phyloP scores from a whole-genome alignment of 2,888 invertebrate species.

The Netelia virgata region DNA sequence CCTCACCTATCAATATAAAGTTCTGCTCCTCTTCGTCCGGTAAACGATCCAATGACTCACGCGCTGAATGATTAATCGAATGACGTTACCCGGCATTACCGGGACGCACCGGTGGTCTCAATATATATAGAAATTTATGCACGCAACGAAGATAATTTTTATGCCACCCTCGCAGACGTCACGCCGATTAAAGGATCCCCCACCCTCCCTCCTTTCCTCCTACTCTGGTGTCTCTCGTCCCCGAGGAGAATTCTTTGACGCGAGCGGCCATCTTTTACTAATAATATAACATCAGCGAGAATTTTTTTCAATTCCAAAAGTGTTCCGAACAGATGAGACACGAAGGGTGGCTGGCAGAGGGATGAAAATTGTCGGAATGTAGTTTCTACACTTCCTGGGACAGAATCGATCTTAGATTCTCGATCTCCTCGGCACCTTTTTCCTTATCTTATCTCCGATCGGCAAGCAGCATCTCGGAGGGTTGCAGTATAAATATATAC shows the following conservation, averaged over 20 bases:
- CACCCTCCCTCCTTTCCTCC: background rate
- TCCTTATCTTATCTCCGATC: constrained; percentile 51
- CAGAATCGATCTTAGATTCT: constrained; percentile 42
- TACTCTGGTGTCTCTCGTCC: background rate
- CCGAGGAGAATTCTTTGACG: constrained; percentile 2
- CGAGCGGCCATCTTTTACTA: constrained; percentile 14
- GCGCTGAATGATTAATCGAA: constrained; percentile 79
- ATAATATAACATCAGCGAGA: constrained; percentile 24
- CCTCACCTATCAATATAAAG: constrained; percentile 68
- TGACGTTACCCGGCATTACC: constrained; percentile 69
- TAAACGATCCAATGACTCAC: constrained; percentile 79
- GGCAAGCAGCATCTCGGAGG: constrained; percentile 35
- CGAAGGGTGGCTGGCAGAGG: background rate
- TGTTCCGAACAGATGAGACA: background rate
- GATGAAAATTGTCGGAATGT: constrained; percentile 43
- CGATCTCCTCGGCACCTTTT: constrained; percentile 48
- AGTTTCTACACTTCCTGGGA: constrained; percentile 50
- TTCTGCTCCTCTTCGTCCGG: constrained; percentile 64
- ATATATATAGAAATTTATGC: constrained; percentile 21
- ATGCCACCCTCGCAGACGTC: constrained; percentile 66
- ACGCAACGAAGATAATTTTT: constrained; percentile 63
- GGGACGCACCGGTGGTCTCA: constrained; percentile 60
- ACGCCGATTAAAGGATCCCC: constrained; percentile 62
- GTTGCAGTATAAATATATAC: background rate
- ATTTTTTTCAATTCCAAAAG: constrained; percentile 2